Percentiles rank a stretch among this genome's conserved stretches.
Conservation (phyloP, 2,797 vertebrate species). For the Limnodromus scolopaceus region DNA sequence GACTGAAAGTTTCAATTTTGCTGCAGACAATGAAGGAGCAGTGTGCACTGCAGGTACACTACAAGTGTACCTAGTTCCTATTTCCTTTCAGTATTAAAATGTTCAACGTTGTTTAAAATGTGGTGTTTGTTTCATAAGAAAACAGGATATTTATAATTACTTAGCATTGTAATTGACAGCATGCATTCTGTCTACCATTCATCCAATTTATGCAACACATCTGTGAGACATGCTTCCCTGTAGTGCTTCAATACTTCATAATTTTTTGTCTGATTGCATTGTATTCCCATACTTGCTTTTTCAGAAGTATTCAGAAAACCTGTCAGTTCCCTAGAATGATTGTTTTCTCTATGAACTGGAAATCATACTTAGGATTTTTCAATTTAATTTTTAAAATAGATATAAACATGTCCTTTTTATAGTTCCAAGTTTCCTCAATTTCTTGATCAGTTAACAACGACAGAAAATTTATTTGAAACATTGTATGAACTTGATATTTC, state of each 20-base stretch:
- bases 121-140: background rate
- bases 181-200: background rate
- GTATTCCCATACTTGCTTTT: background rate
- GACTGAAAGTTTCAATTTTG: background rate
- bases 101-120: background rate
- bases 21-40: background rate
- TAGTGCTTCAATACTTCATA: background rate
- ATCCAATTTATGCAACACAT: rapidly evolving
- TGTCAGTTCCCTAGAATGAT: background rate
- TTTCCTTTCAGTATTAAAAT: background rate
- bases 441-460: background rate
- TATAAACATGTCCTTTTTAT: background rate
- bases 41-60: background rate
- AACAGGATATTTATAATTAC: background rate
- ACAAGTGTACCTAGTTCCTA: background rate
- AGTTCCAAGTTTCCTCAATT: background rate
- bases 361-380: background rate
- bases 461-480: background rate
- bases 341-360: background rate
- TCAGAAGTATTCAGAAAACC: background rate
- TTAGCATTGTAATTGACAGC: background rate
- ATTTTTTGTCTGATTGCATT: background rate
- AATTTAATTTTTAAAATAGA: background rate
- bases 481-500: background rate
- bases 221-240: background rate